These are phyloP conservation scores for Drosophila funebris DNA, from an alignment of 1,140 invertebrate species.

Conservation along the genomic window DNA sequence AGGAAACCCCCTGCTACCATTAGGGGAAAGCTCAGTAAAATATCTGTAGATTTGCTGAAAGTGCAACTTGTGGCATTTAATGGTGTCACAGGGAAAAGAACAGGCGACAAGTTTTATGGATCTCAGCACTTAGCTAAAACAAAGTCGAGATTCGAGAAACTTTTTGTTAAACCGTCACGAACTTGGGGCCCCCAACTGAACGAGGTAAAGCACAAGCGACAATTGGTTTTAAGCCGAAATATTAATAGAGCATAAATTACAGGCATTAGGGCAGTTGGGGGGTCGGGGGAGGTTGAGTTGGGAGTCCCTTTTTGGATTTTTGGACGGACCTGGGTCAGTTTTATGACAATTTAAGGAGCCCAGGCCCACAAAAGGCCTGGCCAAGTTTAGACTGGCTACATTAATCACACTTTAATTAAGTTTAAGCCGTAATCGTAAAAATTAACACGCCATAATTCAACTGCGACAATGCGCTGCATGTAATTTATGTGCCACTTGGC, in stretches of 20 bases:
- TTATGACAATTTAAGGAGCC: conserved; percentile 78
- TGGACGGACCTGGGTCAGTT: conserved; percentile 6
- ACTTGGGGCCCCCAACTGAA: not conserved
- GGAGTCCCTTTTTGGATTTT: not conserved
- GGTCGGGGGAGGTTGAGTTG: not conserved
- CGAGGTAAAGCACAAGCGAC: not conserved
- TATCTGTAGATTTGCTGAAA: not conserved
- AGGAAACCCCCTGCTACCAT: not conserved
- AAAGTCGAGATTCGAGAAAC: conserved; percentile 34
- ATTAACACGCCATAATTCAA: conserved; percentile 82
- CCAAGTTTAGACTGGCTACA: conserved; percentile 56
- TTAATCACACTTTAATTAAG: conserved; percentile 82
- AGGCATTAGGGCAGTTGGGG: conserved; percentile 17
- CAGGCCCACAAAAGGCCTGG: conserved; percentile 19
- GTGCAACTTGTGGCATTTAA: conserved; percentile 24
- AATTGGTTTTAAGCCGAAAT: conserved; percentile 69
- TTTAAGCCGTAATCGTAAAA: conserved; percentile 82
- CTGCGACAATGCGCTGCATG: conserved; percentile 79
- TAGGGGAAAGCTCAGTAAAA: not conserved
- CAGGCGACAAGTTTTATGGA: conserved; percentile 29
- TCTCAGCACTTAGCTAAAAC: conserved; percentile 31
- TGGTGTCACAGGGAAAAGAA: conserved; percentile 14
- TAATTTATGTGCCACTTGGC: conserved; percentile 65
- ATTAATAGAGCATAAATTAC: conserved; percentile 81
- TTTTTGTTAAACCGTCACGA: conserved; percentile 28